These are phyloP conservation scores for Ectemnius cavifrons DNA, from an alignment of 2,888 invertebrate species.

Conservation along the genomic window DNA sequence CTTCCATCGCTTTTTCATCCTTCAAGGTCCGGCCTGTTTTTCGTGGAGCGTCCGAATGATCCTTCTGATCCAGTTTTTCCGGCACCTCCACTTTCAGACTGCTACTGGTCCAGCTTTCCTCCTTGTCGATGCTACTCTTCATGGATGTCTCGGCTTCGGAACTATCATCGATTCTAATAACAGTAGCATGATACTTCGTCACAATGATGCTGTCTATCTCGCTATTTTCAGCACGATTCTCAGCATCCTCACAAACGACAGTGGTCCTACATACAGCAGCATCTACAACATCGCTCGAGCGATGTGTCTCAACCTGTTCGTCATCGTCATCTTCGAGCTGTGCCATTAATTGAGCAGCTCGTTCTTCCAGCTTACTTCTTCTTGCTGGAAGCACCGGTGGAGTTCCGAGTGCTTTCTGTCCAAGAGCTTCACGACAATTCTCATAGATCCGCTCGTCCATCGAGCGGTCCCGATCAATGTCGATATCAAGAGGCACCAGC, in stretches of 20 bases:
- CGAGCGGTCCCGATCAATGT: conserved; percentile 69
- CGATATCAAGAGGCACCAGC: conserved; percentile 40
- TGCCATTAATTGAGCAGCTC: conserved; percentile 72
- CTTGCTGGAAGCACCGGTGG: conserved; percentile 2
- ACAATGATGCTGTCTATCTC: neutral
- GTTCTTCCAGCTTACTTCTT: conserved; percentile 66
- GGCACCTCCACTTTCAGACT: neutral
- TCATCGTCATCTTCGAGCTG: conserved; percentile 74
- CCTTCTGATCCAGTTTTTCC: neutral
- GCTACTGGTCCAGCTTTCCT: neutral
- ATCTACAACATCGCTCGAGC: conserved; percentile 47
- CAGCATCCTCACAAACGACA: conserved; percentile 45
- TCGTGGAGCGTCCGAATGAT: neutral
- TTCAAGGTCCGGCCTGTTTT: neutral
- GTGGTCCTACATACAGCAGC: conserved; percentile 45
- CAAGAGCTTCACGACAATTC: conserved; percentile 65
- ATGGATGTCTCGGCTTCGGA: neutral
- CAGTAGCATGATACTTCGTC: conserved; percentile 15
- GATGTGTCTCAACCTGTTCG: neutral
- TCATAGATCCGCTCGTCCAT: conserved; percentile 71
- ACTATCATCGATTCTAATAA: conserved; percentile 25
- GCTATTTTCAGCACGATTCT: conserved; percentile 21
- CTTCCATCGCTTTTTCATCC: conserved; percentile 17
- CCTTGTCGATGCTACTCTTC: neutral
- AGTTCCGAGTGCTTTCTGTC: neutral